A percentile compares a stretch with the other conserved stretches of the same genome.
phyloP scores from a whole-genome alignment of 2,113 vertebrate species.

The Seriola quinqueradiata region DNA sequence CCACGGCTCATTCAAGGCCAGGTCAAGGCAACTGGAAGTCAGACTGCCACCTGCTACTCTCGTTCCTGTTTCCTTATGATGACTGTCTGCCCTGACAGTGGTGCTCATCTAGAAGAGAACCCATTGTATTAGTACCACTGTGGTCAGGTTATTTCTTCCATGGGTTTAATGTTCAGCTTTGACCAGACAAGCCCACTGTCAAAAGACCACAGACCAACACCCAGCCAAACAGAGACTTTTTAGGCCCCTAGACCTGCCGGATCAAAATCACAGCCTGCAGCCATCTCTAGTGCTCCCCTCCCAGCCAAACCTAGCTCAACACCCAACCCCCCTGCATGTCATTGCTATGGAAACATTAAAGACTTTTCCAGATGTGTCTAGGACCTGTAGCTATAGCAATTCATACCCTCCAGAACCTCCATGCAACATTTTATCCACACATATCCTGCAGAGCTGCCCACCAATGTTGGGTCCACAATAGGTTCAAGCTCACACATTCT shows the following conservation, averaged over 20 bases:
- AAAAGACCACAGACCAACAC: background rate
- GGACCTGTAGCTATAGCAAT: constrained; percentile 30
- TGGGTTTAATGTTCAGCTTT: constrained; percentile 44
- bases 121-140: constrained; percentile 45
- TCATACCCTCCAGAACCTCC: constrained; percentile 26
- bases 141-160: constrained; percentile 57
- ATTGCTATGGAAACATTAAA: constrained; percentile 78
- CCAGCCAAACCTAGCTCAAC: constrained; percentile 2
- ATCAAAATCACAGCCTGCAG: constrained; percentile 75
- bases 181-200: background rate
- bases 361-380: constrained; percentile 85
- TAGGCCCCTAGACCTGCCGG: constrained; percentile 46
- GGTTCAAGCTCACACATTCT: constrained; percentile 72
- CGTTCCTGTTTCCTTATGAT: constrained; percentile 48
- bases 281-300: constrained; percentile 52
- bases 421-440: constrained; percentile 23
- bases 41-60: constrained; percentile 83
- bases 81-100: background rate
- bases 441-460: background rate
- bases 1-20: constrained; percentile 78
- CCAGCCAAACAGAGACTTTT: background rate
- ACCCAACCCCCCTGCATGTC: constrained; percentile 47
- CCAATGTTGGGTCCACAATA: constrained; percentile 26
- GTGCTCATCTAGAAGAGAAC: background rate
- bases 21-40: constrained; percentile 79